Conservation (phyloP, 2,888 invertebrate species). For the Coenonympha arcania region DNA sequence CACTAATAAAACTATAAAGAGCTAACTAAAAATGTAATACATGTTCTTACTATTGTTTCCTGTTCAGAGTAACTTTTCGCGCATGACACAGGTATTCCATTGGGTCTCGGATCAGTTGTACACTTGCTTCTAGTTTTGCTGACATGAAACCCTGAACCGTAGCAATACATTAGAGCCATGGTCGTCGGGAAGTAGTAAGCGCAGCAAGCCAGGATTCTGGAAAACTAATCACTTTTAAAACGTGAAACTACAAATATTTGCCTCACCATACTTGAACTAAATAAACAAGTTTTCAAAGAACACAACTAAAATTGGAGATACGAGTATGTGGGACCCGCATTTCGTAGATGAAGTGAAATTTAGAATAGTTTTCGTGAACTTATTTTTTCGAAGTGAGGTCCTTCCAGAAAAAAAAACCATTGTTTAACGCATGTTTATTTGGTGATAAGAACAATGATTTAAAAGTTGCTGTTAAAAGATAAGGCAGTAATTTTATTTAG, state of each 20-base stretch:
- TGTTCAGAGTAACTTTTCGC: constrained; percentile 47
- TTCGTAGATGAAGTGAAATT: background rate
- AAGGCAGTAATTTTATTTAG: no score
- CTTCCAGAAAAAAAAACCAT: no score
- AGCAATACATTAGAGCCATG: constrained; percentile 93
- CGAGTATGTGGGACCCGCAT: no score
- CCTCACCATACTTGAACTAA: background rate
- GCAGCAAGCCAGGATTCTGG: constrained; percentile 86
- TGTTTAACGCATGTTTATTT: no score
- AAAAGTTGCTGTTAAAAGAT: no score
- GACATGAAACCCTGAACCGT: constrained; percentile 91
- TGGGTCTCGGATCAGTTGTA: constrained; percentile 53
- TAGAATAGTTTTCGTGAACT: background rate
- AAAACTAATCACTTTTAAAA: constrained; percentile 1
- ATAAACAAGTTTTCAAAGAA: background rate
- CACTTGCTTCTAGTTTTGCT: constrained; percentile 83
- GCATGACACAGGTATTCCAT: constrained; percentile 58
- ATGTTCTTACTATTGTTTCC: constrained; percentile 30
- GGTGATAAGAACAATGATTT: no score
- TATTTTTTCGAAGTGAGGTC: no score
- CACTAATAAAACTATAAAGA: no score
- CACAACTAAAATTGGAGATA: background rate
- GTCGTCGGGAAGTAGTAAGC: constrained; percentile 93
- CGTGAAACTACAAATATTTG: background rate
- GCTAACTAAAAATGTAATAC: no score